Conservation (phyloP, 2,113 vertebrate genomes). For the Fukomys damarensis region DNA sequence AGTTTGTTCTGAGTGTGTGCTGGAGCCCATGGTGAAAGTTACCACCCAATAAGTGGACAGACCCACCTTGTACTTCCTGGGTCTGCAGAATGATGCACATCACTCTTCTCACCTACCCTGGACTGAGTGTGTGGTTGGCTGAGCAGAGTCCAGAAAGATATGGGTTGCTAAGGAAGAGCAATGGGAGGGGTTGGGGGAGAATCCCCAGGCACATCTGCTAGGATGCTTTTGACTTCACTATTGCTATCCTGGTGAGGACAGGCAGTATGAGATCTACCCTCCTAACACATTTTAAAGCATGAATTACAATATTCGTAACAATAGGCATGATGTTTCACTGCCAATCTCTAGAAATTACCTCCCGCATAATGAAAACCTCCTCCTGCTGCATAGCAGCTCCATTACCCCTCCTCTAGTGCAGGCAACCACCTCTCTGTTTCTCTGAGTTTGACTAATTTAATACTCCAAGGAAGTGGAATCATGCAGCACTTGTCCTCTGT, state of each 20-base stretch:
- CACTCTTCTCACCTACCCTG: not conserved
- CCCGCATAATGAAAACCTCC: no score
- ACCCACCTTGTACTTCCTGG: not conserved
- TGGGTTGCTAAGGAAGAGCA: not conserved
- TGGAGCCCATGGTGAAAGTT: not conserved
- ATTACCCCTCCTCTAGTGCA: not conserved
- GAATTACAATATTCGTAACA: not conserved
- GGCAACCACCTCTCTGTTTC: not conserved
- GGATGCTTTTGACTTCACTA: not conserved
- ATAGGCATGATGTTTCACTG: rapidly evolving
- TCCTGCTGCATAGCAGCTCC: rapidly evolving
- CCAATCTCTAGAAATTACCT: not conserved
- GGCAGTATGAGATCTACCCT: rapidly evolving
- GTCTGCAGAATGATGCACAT: not conserved
- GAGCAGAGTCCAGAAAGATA: not conserved
- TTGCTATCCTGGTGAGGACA: not conserved
- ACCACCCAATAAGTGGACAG: not conserved
- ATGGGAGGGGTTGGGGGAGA: not conserved
- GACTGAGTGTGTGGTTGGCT: rapidly evolving
- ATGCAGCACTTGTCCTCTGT: no score
- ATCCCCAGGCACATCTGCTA: not conserved
- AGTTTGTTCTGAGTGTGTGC: no score
- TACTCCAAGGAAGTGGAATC: rapidly evolving
- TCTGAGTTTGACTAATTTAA: not conserved
- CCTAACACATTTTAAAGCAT: not conserved